A percentile compares a stretch with the other conserved stretches of the same genome.
Evolutionary conservation across 2,113 vertebrate genomes (phyloP).

Genomic region (Micromys minutus): DNA sequence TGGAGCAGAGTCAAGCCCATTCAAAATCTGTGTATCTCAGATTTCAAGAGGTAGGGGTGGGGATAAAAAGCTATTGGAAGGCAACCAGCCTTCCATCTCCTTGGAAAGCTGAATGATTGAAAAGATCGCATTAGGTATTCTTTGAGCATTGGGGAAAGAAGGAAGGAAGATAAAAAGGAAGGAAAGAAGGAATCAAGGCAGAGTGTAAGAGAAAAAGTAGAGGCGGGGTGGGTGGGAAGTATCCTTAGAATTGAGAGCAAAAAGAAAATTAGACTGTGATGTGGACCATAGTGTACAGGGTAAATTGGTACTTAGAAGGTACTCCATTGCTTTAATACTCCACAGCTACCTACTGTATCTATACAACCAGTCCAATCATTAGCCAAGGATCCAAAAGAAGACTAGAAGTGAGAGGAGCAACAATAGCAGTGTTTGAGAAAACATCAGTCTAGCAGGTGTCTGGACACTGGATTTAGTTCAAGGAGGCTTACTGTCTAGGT

Average conservation of each 20-base stretch:
- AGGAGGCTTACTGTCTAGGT: background rate
- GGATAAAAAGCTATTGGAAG: background rate
- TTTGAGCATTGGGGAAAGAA: background rate
- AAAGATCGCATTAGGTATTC: slow-evolving; percentile 32
- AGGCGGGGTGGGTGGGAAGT: too few relatives aligned
- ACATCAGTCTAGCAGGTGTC: background rate
- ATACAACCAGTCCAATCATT: background rate
- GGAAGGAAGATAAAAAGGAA: background rate
- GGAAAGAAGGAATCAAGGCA: background rate
- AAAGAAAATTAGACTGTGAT: background rate
- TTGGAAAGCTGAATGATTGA: slow-evolving; percentile 62
- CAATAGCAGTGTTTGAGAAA: background rate
- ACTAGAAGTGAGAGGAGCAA: background rate
- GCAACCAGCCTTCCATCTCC: background rate
- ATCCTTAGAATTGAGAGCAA: background rate
- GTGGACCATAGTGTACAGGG: background rate
- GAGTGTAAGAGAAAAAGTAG: too few relatives aligned
- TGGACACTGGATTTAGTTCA: slow-evolving; percentile 5
- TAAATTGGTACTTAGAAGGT: background rate
- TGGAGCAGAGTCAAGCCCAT: slow-evolving; percentile 55
- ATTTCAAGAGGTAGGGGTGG: background rate
- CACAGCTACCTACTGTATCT: background rate
- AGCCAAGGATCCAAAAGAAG: background rate
- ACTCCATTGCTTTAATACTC: background rate
- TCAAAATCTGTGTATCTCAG: slow-evolving; percentile 56